A percentile compares a stretch with the other conserved stretches of the same genome.
These are phyloP conservation scores for Hapalemur alaotrensis DNA, from an alignment of 2,797 vertebrate species.

Conservation along the genomic window DNA sequence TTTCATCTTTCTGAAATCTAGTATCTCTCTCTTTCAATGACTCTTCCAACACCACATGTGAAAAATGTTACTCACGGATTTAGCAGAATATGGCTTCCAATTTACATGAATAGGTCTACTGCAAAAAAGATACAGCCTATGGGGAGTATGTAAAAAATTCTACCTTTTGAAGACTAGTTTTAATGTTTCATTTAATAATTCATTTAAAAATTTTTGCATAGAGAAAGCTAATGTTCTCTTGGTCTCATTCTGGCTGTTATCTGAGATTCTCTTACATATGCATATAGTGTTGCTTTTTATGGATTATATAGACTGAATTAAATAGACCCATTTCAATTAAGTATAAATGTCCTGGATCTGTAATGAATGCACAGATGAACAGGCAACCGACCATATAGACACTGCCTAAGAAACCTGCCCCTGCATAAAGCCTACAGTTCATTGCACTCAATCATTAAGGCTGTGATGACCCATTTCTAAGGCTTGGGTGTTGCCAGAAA, in stretches of 20 bases:
- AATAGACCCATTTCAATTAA: neutral
- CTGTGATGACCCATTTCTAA: neutral
- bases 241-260: neutral
- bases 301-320: neutral
- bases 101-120: slow-evolving; percentile 55
- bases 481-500: neutral
- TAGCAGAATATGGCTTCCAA: slow-evolving; percentile 33
- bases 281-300: neutral
- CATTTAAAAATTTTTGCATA: neutral
- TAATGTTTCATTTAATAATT: slow-evolving; percentile 46
- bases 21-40: slow-evolving; percentile 60
- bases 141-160: neutral
- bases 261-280: neutral
- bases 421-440: neutral
- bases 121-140: neutral
- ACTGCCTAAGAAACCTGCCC: neutral
- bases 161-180: slow-evolving; percentile 17
- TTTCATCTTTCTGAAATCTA: slow-evolving; percentile 53
- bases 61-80: slow-evolving; percentile 15
- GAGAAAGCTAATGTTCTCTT: neutral
- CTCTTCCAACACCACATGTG: slow-evolving; percentile 60
- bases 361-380: neutral
- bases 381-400: neutral
- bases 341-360: neutral
- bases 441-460: neutral